A percentile compares a stretch with the other conserved stretches of the same genome.
These are phyloP conservation scores for Campylomormyrus tamandua DNA, from an alignment of 2,113 vertebrate species.

Conservation along the genomic window DNA sequence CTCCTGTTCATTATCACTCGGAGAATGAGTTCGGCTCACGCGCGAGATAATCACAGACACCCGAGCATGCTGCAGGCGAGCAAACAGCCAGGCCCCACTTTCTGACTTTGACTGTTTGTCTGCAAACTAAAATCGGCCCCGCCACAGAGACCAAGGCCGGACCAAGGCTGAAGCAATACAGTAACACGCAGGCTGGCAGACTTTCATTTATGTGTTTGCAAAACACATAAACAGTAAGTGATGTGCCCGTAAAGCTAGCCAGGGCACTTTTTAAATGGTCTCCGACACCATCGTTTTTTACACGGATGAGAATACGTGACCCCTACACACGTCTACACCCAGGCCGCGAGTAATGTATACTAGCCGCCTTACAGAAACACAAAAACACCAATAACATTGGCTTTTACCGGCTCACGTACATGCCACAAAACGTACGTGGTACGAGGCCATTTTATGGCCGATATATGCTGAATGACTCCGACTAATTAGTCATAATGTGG, in stretches of 20 bases:
- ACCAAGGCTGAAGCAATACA: not conserved
- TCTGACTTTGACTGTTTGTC: not conserved
- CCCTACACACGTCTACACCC: not conserved
- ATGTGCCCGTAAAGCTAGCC: not conserved
- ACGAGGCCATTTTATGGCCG: not conserved
- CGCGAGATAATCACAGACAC: conserved; percentile 2
- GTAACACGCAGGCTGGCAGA: not conserved
- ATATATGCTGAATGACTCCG: not conserved
- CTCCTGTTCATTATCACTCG: conserved; percentile 3
- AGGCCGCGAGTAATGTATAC: not conserved
- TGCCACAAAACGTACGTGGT: not conserved
- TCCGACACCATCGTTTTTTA: not conserved
- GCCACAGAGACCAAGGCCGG: not conserved
- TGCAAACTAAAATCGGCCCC: not conserved
- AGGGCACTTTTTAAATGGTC: not conserved
- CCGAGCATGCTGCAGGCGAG: not conserved
- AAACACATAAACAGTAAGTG: not conserved
- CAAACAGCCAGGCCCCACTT: not conserved
- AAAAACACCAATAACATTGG: not conserved
- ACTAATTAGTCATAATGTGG: conserved; percentile 59
- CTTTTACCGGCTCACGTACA: not conserved
- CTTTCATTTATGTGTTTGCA: not conserved
- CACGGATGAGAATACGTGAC: not conserved
- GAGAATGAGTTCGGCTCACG: not conserved
- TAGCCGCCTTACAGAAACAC: not conserved